A percentile compares a stretch with the other conserved stretches of the same genome.
phyloP scores from a whole-genome alignment of 2,888 invertebrate genomes.

The Malachius bipustulatus region DNA sequence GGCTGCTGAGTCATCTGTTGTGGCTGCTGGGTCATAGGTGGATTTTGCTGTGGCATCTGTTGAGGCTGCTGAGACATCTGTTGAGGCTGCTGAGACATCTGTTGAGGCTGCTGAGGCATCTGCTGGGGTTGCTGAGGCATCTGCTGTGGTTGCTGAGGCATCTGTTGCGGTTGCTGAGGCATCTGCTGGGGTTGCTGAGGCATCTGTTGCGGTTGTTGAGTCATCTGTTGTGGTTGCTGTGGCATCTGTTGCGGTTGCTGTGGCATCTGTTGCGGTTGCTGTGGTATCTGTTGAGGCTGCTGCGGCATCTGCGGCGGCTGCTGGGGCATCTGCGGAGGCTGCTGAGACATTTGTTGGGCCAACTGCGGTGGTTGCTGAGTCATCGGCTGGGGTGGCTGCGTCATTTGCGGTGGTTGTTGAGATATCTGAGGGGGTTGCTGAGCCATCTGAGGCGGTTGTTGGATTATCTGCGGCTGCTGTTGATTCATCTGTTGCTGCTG shows the following conservation, averaged over 20 bases:
- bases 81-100: no score
- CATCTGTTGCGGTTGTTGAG: constrained; percentile 12
- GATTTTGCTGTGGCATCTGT: constrained; percentile 20
- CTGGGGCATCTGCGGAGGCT: constrained; percentile 21
- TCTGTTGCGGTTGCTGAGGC: constrained; percentile 15
- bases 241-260: constrained; percentile 11
- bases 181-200: constrained; percentile 15
- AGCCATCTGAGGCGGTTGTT: constrained; percentile 10
- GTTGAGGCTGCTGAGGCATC: neutral
- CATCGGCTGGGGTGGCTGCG: constrained; percentile 6
- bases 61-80: constrained; percentile 19
- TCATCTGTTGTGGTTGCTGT: constrained; percentile 12
- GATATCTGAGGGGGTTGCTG: constrained; percentile 13
- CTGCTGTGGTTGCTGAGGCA: constrained; percentile 14
- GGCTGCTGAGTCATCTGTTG: constrained; percentile 11
- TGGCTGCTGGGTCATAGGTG: constrained; percentile 15
- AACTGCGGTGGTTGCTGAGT: constrained; percentile 12
- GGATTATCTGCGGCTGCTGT: constrained; percentile 26
- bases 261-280: constrained; percentile 6
- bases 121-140: constrained; percentile 15
- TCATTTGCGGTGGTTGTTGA: constrained; percentile 9
- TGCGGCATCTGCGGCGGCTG: constrained; percentile 12
- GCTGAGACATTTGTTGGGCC: constrained; percentile 11
- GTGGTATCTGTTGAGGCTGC: constrained; percentile 8
- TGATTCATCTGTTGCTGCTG: constrained; percentile 34